Conservation (phyloP, 2,113 vertebrate species). For the Poeciliopsis occidentalis region DNA sequence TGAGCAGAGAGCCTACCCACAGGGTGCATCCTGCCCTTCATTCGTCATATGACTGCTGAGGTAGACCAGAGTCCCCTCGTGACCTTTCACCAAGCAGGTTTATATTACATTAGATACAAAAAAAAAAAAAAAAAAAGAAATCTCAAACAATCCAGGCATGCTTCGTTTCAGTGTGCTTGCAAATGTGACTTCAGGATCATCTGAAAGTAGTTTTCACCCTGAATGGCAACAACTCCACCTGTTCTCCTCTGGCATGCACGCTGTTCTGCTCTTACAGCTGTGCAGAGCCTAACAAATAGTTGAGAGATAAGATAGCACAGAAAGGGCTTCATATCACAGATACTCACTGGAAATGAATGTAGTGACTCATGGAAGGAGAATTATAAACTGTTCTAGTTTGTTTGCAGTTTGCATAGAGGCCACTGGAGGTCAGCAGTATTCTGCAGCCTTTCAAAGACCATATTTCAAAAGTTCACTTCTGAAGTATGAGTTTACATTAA, state of each 20-base stretch:
- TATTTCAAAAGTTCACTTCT: not conserved
- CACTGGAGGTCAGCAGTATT: conserved; percentile 65
- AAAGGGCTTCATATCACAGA: not conserved
- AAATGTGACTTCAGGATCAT: not conserved
- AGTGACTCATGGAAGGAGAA: not conserved
- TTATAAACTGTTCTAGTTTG: not conserved
- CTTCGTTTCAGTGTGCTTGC: not conserved
- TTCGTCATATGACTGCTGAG: not conserved
- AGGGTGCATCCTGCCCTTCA: not conserved
- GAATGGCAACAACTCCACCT: conserved; percentile 28
- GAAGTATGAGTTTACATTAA: not conserved
- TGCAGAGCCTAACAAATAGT: conserved; percentile 11
- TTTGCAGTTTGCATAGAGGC: conserved; percentile 35
- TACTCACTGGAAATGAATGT: not conserved
- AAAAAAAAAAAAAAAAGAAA: not conserved
- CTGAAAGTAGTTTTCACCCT: not conserved
- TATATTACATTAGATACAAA: not conserved
- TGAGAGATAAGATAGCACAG: not conserved
- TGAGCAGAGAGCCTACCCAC: not conserved
- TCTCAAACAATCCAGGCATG: not conserved
- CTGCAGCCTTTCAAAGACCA: not conserved
- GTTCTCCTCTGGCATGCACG: conserved; percentile 31
- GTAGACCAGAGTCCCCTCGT: not conserved
- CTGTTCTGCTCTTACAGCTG: conserved; percentile 35
- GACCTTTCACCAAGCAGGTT: not conserved